Evolutionary conservation across 2,888 invertebrate genomes (phyloP).

Genomic region (Mimachlamys varia): DNA sequence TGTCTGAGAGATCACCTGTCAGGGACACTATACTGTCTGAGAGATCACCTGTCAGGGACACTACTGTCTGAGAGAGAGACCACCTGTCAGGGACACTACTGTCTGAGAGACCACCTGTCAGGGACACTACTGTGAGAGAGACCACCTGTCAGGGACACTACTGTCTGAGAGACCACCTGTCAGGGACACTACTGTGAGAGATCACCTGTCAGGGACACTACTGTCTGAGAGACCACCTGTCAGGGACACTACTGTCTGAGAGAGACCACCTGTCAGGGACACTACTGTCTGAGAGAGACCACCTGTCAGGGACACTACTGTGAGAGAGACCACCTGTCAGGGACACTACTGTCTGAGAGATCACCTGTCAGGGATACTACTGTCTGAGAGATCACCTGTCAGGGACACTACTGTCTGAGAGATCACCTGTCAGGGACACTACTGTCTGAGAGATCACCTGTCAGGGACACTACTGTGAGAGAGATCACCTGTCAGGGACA

Average conservation of each 20-base stretch:
- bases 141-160: neutral
- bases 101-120: neutral
- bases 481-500: neutral
- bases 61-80: neutral
- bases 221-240: neutral
- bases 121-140: neutral
- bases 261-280: too few relatives aligned
- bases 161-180: neutral
- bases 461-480: neutral
- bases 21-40: neutral
- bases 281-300: too few relatives aligned
- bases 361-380: neutral
- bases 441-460: too few relatives aligned
- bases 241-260: neutral
- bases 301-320: too few relatives aligned
- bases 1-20: too few relatives aligned
- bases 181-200: neutral
- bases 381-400: neutral
- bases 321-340: neutral
- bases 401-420: too few relatives aligned
- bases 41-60: neutral
- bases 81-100: neutral
- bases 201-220: neutral
- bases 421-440: too few relatives aligned
- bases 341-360: neutral